Evolutionary conservation across 2,888 invertebrate species (phyloP), one percentile per base, ranked within the genome.

Genomic region (Biston stratarius): DNA sequence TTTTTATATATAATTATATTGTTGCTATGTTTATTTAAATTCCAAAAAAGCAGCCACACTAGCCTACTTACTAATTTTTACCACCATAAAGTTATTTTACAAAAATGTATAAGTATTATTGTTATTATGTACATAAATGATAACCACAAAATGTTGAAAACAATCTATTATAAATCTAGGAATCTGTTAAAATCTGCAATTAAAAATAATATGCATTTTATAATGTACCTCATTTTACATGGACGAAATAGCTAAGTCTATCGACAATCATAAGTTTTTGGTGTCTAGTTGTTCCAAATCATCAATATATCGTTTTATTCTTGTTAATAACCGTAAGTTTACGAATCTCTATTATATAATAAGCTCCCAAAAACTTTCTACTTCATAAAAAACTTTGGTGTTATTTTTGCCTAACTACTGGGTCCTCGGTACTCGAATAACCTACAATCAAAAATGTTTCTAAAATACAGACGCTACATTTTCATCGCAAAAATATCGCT

Each of bases 381-480:
- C 82, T 62, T 79, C 75, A 80, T 87, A 85, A 84, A 87, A 86
- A 86, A 90, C 87, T 87, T 92, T 92, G 93, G 93, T 92, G 92
- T 93, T 82, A 82, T 80, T 80, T 83, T 86, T 83, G 77, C 85
- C 88, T 92, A 91, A 82, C 91, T 93, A 93, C 84, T 89, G 90
- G 90, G 88, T 90, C 90, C 88, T 82, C 79, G 75, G 82, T 83
- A 81, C 76, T 76, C 77, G 70, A 81, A 82, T 87, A 88, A 80
- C 78, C 89, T 91, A 90, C 77, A 70, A 76, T 83, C 86, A 77
- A 87, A 92, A 89, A 83, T 78, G 84, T 86, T 80, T 92, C 91
- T 87, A 92, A 93, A 93, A 93, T 92, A 92, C 88, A 84, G 91
- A 84, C 78, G 80, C 88, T 89, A 91, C 89, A 85, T 83, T 84